Percentiles rank a stretch among this genome's conserved stretches.
Evolutionary conservation across 2,113 vertebrate species (phyloP).

Genomic region (Eulemur macaco): DNA sequence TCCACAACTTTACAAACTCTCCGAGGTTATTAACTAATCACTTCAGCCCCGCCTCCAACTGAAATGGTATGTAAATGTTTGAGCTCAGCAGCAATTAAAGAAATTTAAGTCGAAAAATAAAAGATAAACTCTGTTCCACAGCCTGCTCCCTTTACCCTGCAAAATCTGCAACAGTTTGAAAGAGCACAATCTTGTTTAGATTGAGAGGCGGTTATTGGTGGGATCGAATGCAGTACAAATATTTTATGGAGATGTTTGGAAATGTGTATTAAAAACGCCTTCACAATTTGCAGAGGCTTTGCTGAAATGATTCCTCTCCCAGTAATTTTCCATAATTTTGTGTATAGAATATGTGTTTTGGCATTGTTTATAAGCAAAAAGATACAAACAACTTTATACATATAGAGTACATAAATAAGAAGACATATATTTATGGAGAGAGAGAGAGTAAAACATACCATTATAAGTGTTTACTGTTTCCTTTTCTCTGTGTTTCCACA

Average conservation of each 20-base stretch:
- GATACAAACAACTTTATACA: not conserved
- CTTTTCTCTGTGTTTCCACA: not conserved
- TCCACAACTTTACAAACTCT: not conserved
- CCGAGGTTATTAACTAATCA: not conserved
- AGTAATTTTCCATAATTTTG: not conserved
- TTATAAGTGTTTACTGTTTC: not conserved
- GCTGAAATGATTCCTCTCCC: not conserved
- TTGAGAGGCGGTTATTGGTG: not conserved
- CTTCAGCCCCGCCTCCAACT: not conserved
- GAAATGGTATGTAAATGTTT: not conserved
- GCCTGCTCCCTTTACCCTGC: not conserved
- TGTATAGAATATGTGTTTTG: not conserved
- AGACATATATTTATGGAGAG: not conserved
- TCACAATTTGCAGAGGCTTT: not conserved
- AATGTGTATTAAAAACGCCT: not conserved
- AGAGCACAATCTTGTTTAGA: not conserved
- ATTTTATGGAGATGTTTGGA: not conserved
- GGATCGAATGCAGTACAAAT: not conserved
- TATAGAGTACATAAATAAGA: not conserved
- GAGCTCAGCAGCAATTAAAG: not conserved
- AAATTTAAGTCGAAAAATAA: conserved; percentile 26
- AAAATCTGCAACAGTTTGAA: not conserved
- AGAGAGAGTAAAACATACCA: not conserved
- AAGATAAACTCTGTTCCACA: not conserved
- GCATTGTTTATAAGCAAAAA: not conserved